phyloP scores from a whole-genome alignment of 2,113 vertebrate species.

The Ovibos moschatus region DNA sequence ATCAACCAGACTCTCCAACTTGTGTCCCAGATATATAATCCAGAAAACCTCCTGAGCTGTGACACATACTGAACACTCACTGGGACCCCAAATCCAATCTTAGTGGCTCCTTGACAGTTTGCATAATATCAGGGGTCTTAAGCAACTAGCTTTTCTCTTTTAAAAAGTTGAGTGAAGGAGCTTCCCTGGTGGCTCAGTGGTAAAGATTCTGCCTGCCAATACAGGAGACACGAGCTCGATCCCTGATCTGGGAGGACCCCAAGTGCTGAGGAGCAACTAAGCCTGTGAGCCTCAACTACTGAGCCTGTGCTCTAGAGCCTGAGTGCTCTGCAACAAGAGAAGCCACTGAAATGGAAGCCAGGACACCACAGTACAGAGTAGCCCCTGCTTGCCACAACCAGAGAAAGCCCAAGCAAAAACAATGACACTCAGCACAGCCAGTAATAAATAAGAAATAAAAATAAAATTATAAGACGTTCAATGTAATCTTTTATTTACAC shows the following conservation, averaged over 20 bases:
- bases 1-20: constrained; percentile 90
- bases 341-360: not conserved
- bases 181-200: not conserved
- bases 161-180: constrained; percentile 75
- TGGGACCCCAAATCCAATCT: constrained; percentile 90
- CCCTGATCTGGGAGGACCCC: not conserved
- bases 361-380: not conserved
- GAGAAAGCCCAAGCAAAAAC: not conserved
- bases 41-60: constrained; percentile 85
- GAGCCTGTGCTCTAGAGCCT: not conserved
- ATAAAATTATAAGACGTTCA: constrained; percentile 62
- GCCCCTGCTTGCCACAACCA: not conserved
- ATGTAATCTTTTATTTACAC: constrained; percentile 94
- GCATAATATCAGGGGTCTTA: constrained; percentile 93
- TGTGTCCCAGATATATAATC: constrained; percentile 92
- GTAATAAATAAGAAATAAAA: not conserved
- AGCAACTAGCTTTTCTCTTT: constrained; percentile 91
- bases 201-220: not conserved
- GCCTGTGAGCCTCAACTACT: not conserved
- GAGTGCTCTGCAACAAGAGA: not conserved
- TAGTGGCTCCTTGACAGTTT: constrained; percentile 92
- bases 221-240: accelerated
- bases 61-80: constrained; percentile 86
- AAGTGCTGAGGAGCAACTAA: not conserved
- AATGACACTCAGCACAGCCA: not conserved